Conservation (phyloP, 2,113 vertebrate species). For the Carassius auratus region DNA sequence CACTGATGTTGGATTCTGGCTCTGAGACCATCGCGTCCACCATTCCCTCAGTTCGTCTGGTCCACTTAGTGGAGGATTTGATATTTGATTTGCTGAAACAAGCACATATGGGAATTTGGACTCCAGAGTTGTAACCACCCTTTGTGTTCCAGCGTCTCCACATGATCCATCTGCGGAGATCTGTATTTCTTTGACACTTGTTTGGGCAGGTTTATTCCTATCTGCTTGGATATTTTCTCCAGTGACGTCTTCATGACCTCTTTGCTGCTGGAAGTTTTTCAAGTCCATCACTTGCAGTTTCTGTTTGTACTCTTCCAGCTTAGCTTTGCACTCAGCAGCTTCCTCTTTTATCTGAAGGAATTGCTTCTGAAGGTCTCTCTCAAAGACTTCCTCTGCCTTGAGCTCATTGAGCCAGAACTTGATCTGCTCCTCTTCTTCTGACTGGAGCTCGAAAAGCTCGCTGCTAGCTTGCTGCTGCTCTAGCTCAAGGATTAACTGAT, state of each 20-base stretch:
- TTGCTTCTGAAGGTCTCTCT: slow-evolving; percentile 71
- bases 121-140: slow-evolving; percentile 54
- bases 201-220: not conserved
- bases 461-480: slow-evolving; percentile 59
- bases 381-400: slow-evolving; percentile 71
- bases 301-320: slow-evolving; percentile 69
- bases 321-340: slow-evolving; percentile 68
- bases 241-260: not conserved
- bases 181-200: slow-evolving; percentile 8
- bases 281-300: slow-evolving; percentile 60
- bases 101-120: slow-evolving; percentile 55
- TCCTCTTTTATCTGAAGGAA: slow-evolving; percentile 73
- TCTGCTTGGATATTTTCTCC: not conserved
- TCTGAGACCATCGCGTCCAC: slow-evolving; percentile 72
- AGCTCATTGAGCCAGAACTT: slow-evolving; percentile 78
- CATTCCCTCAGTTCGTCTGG: slow-evolving; percentile 73
- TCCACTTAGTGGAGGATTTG: slow-evolving; percentile 62
- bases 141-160: slow-evolving; percentile 61
- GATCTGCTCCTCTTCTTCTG: slow-evolving; percentile 70
- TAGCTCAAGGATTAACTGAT: slow-evolving; percentile 67
- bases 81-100: slow-evolving; percentile 64
- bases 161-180: slow-evolving; percentile 30
- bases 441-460: slow-evolving; percentile 42
- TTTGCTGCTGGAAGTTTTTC: not conserved
- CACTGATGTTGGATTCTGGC: slow-evolving; percentile 54